A percentile compares a stretch with the other conserved stretches of the same genome.
phyloP scores from a whole-genome alignment of 2,797 vertebrate species.

The Pygocentrus nattereri region DNA sequence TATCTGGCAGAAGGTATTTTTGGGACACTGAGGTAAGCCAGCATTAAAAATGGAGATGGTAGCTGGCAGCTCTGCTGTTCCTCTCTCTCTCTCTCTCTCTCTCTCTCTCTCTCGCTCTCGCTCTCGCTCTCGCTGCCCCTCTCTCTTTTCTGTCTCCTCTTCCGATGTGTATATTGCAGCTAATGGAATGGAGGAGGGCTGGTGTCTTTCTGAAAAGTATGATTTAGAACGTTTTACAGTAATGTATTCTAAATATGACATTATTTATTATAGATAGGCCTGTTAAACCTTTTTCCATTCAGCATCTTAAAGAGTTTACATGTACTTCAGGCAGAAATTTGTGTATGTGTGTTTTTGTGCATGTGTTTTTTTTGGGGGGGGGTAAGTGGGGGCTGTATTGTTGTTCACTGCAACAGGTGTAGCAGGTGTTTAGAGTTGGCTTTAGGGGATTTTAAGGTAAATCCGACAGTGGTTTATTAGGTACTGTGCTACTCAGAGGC shows the following conservation, averaged over 20 bases:
- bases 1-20: conserved; percentile 53
- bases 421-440: conserved; percentile 37
- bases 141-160: not conserved
- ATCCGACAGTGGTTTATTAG: conserved; percentile 37
- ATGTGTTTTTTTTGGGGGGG: no score
- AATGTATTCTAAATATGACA: no score
- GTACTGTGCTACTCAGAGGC: conserved; percentile 16
- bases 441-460: conserved; percentile 32
- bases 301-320: not conserved
- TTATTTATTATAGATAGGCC: no score
- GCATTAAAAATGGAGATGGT: conserved; percentile 53
- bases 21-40: conserved; percentile 38
- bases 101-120: not conserved
- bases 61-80: conserved; percentile 24
- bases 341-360: not conserved
- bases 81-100: conserved; percentile 8
- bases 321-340: not conserved
- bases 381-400: not conserved
- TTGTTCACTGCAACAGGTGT: conserved; percentile 46
- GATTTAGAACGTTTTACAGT: not conserved
- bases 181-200: not conserved
- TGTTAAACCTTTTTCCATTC: not conserved
- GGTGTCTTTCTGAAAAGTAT: not conserved
- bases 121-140: not conserved
- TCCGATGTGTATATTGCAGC: not conserved